Conservation (phyloP, 2,113 vertebrate species). For the Hyla sarda region DNA sequence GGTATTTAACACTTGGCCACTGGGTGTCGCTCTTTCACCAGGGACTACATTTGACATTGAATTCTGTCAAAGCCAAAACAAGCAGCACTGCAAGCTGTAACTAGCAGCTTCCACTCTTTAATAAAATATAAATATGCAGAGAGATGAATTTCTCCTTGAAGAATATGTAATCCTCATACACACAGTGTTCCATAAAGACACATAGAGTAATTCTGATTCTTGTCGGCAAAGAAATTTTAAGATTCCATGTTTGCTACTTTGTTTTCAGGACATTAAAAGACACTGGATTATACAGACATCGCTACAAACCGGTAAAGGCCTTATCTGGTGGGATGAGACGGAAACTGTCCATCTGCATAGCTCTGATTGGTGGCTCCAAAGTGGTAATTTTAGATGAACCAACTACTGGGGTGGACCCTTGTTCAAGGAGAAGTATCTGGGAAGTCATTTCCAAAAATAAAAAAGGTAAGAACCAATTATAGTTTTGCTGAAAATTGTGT, state of each 20-base stretch:
- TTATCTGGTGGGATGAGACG: slow-evolving; percentile 96
- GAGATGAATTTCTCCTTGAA: not conserved
- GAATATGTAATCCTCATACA: not conserved
- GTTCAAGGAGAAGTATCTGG: slow-evolving; percentile 96
- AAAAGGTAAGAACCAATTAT: slow-evolving; percentile 74
- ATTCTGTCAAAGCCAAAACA: not conserved
- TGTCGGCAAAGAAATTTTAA: not conserved
- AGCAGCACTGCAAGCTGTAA: not conserved
- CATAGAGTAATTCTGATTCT: not conserved
- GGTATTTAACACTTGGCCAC: not conserved
- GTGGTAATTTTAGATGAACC: slow-evolving; percentile 96
- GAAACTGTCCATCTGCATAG: slow-evolving; percentile 96
- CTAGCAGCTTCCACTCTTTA: slow-evolving; percentile 11
- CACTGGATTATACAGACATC: slow-evolving; percentile 87
- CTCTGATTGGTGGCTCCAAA: slow-evolving; percentile 93
- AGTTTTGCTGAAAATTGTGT: not conserved
- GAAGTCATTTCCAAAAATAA: slow-evolving; percentile 94
- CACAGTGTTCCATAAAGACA: not conserved
- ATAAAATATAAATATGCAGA: slow-evolving; percentile 24
- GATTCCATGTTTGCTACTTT: not conserved
- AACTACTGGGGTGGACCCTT: slow-evolving; percentile 95
- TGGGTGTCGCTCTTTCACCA: not conserved
- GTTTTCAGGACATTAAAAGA: slow-evolving; percentile 87
- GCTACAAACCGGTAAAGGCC: slow-evolving; percentile 88
- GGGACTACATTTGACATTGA: not conserved